These are phyloP conservation scores for Pemphredon lugubris DNA, from an alignment of 2,888 invertebrate genomes.

Conservation along the genomic window DNA sequence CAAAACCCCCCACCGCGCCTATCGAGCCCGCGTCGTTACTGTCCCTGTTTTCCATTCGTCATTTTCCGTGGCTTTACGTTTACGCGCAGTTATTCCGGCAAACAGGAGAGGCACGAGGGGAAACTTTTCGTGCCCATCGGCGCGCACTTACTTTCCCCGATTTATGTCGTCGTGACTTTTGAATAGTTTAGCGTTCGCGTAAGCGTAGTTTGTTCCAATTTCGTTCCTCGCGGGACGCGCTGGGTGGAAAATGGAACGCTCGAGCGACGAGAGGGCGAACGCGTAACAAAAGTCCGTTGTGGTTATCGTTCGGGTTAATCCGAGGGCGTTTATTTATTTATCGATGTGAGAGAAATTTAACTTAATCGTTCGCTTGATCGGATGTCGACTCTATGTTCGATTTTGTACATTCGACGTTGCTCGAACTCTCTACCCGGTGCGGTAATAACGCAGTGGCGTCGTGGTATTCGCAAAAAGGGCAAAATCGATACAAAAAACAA, in stretches of 20 bases:
- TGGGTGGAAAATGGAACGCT: too few species aligned
- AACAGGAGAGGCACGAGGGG: not conserved
- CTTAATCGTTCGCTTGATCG: too few species aligned
- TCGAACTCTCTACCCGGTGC: too few species aligned
- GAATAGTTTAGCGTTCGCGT: not conserved
- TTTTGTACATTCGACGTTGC: too few species aligned
- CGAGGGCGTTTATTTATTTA: too few species aligned
- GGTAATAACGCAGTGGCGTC: not conserved
- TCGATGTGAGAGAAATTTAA: too few species aligned
- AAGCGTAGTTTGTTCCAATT: not conserved
- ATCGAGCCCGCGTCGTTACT: conserved; percentile 27
- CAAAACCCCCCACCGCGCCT: conserved; percentile 10
- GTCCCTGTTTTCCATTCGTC: conserved; percentile 20
- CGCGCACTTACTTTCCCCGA: not conserved
- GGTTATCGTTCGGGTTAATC: too few species aligned
- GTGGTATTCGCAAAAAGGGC: not conserved
- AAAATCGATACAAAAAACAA: not conserved
- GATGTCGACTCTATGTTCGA: too few species aligned
- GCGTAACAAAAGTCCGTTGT: too few species aligned
- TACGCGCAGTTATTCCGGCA: not conserved
- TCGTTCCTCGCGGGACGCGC: not conserved
- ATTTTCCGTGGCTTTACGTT: conserved; percentile 7
- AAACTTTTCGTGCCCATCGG: not conserved
- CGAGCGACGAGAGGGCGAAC: too few species aligned
- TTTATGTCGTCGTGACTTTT: not conserved